Base-by-base conservation (phyloP, 2,797 vertebrate genomes). In the Corythornis leucogaster region DNA sequence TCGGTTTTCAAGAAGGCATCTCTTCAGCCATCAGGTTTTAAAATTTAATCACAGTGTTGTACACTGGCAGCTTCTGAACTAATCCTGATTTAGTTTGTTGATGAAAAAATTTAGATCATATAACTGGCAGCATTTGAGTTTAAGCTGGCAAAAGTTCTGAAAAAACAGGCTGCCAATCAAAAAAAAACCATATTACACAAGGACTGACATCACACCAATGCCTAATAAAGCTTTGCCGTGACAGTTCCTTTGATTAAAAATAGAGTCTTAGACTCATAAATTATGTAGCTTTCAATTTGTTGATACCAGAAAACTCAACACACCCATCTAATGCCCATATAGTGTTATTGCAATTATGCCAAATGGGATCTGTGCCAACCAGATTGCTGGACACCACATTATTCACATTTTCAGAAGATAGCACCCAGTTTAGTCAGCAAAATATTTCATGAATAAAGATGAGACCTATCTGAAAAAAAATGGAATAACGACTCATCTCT, bases 261-360 rank as follows among this genome's bases (percentile, higher is more conserved):
- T 87, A 92, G 86, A 90, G 46, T 26, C 58, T 78, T 70, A 70
- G 54, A 92, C 61, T 95, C 85, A 93, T 95, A 80, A 91, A 91
- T 94, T 92, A 93, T 90, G 89, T 70, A 96, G 87, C 68, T 93
- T 95, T 90, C 76, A 66, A 90, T 96, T 62, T 94, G 85, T 88
- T 96, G 93, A 89, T 87, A 94, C 7, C 70, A 94, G 79, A 92
- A 94, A 77, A 94, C 59, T 89, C 86, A 94, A 83, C 84, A 89
- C 45, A 93, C 73, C 67, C 94, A 95, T 90, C 87, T 81, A 94
- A 89, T 89, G 81, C 85, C 63, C 73, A 75, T 33, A 54, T 1
- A 89, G 79, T 57, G 81, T 79, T 81, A 93, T 15, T 59, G 76
- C 76, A 94, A 67, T 46, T 91, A 73, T 91, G 92, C 89, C 95